Base-by-base conservation (phyloP, 92 coral and sea anemone species). In the Siderastrea siderea region DNA sequence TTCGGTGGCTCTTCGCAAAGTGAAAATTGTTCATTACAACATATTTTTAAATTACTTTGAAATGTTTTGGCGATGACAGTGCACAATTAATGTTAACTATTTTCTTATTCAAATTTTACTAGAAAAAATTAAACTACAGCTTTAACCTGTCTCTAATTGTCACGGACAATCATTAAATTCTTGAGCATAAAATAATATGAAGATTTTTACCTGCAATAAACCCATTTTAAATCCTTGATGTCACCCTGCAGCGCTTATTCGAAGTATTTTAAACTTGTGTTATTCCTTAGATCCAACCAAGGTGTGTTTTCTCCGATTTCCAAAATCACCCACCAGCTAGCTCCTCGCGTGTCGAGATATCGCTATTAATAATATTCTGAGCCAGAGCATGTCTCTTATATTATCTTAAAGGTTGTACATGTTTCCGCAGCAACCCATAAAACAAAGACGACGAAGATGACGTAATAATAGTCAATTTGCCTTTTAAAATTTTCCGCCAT, bases 371-470 rank as follows among this genome's bases (percentile, higher is more conserved):
- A 74, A 84, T 84, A 74, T 73, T 74, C 81, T 7, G 19, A 61
- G 62, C 58, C 75, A 9, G 12, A 58, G 26, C 1, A 15, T 58
- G 87, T 3, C 79, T 45, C 78, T 72, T 71, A 68, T 74, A 73
- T 84, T 61, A 73, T 62, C 61, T 61, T 47, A 10, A 1, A n/a
- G 16, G 53, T 26, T 26, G 38, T 26, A 26, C 38, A 26, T 26
- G 87, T 84, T 84, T 84, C 87, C 87, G 74, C 81, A 57, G 87
- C 78, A 73, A 83, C 87, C 9, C 46, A 45, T 49, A 10, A 14
- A 60, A 84, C 73, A 62, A 84, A 61, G 80, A 51, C 48, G 3
- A 1, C 7, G 13, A 60, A 65, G 14, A 52, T 84, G 81, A 84
- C 87, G 87, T 60, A 38, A 82, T 16, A 45, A 52, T 15, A 47